Base-by-base conservation (phyloP, 2,888 invertebrate genomes). In the Agrotis ipsilon region DNA sequence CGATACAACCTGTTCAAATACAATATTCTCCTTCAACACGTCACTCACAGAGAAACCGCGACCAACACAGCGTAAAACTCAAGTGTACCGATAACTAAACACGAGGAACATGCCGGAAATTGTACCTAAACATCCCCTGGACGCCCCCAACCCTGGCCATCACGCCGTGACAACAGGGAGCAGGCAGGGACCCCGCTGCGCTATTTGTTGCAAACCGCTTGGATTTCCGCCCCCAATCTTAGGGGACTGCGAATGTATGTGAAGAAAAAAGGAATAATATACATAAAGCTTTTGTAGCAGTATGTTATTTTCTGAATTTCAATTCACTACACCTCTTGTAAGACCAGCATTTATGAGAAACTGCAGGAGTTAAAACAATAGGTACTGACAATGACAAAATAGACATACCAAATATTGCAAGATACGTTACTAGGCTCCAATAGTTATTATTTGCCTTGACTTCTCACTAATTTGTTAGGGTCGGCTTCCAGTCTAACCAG, bases 141-240 rank as follows among this genome's bases (percentile, higher is more conserved):
- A 63, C 72, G 62, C 79, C 52, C 78, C 71, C 43, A 18, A 49
- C 58, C 71, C 68, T 83, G 80, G 80, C 86, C 89, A 87, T 81
- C 84, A 78, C 78, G 83, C 79, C 87, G 87, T 86, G 88, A 87
- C 88, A 81, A 71, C 80, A 72, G 85, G 82, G 82, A 78, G 84
- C 71, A 54, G 62, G 78, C 61, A 72, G 78, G 81, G 72, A 81
- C 90, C 93, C 93, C 89, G 91, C 87, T 72, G 93, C 54, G 93
- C 90, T 86, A 92, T 94, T 94, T 93, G 93, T 90, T 87, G 88
- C 88, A 81, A 91, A 91, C 92, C 92, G 88, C 89, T 77, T 84
- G 88, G 87, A 90, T 90, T 91, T 93, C 93, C 93, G 92, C 87
- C 84, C 80, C 78, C 73, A 72, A n/a, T 80, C 81, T 87, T 81